Percentiles rank a stretch among this genome's conserved stretches.
phyloP scores from a whole-genome alignment of 2,113 vertebrate genomes.

The Turdus rufiventris region DNA sequence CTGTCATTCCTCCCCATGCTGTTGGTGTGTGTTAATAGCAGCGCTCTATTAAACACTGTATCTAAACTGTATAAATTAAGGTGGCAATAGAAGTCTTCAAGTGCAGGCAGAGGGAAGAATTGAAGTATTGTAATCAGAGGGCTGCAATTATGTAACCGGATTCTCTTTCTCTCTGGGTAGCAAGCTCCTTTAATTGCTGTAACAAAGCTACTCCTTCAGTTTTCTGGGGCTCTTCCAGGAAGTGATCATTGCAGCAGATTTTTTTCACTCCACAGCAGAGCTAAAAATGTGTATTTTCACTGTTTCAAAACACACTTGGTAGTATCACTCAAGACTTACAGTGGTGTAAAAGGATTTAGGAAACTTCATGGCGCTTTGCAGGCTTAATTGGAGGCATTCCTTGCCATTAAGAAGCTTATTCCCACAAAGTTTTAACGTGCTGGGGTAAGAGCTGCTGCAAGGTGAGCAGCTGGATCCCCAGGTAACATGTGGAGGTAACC shows the following conservation, averaged over 20 bases:
- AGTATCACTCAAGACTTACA: conserved; percentile 3
- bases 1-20: background rate
- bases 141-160: conserved; percentile 70
- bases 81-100: conserved; percentile 1
- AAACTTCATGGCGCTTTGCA: background rate
- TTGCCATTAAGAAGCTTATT: background rate
- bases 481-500: accelerated
- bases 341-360: background rate
- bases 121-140: conserved; percentile 69
- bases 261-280: conserved; percentile 21
- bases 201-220: conserved; percentile 70
- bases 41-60: background rate
- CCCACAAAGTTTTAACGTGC: background rate
- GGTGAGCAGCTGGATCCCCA: background rate
- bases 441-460: background rate
- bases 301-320: conserved; percentile 21
- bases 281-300: conserved; percentile 47
- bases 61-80: conserved; percentile 37
- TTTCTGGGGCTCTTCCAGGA: conserved; percentile 58
- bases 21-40: background rate
- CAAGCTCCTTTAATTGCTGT: conserved; percentile 67
- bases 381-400: background rate
- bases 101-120: conserved; percentile 62
- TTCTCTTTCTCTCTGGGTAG: conserved; percentile 52
- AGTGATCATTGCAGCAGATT: conserved; percentile 40